Conservation (phyloP, 2,113 vertebrate genomes). For the Cochlearius cochlearius region DNA sequence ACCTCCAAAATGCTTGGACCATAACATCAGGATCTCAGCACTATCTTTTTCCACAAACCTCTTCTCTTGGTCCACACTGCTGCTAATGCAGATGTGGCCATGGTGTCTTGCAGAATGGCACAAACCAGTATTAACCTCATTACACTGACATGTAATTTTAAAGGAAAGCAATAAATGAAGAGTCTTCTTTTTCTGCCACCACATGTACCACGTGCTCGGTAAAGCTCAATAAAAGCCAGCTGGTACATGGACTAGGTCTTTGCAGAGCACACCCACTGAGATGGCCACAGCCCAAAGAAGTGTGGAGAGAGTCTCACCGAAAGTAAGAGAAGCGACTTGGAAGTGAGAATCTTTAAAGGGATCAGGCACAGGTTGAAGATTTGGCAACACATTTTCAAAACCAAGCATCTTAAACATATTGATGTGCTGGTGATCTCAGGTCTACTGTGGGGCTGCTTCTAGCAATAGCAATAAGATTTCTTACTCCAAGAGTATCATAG, state of each 20-base stretch:
- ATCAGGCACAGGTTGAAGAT: not conserved
- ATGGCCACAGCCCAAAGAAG: not conserved
- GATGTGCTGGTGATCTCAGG: not conserved
- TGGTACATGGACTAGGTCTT: not conserved
- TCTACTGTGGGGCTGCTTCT: not conserved
- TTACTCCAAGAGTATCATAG: not conserved
- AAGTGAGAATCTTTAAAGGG: not conserved
- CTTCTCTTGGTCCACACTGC: not conserved
- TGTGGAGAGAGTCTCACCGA: not conserved
- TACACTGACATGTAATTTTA: not conserved
- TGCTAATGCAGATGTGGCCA: not conserved
- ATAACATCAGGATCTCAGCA: not conserved
- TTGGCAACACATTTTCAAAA: not conserved
- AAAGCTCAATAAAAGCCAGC: not conserved
- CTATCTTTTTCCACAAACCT: not conserved
- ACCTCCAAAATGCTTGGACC: not conserved
- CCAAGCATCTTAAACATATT: rapidly evolving
- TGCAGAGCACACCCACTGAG: not conserved
- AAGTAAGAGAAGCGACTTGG: not conserved
- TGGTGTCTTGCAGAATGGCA: not conserved
- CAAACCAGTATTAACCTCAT: not conserved
- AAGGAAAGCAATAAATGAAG: not conserved
- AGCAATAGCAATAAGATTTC: not conserved
- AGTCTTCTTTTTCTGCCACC: not conserved
- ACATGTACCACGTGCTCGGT: rapidly evolving